Base-by-base conservation (phyloP, 2,888 invertebrate genomes). In the Syrphus vitripennis region DNA sequence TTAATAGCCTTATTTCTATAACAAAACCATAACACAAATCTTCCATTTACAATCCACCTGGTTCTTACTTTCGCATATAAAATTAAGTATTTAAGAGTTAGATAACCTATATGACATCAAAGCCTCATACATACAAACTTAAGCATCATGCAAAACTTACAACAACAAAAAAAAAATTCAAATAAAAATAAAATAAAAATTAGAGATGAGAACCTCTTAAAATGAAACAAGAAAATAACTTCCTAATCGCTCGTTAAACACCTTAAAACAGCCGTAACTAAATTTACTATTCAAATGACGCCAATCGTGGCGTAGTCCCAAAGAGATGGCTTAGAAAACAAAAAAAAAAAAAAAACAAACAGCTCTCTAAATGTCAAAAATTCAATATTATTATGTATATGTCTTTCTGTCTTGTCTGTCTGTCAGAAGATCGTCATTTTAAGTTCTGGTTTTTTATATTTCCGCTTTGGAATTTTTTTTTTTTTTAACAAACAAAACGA, bases 331-430 rank as follows among this genome's bases (percentile, higher is more conserved):
- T 31, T 45, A 21, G 3, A 42, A 29, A 42, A 59, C 31, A 63
- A 34, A 16, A 16, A 55, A 29, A 1, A 1, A 55, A 1, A 57
- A 31, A 57, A 57, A 55, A 16, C 42, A n/a, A 40, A 37, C 53
- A 55, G 42, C 61, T 53, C 53, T 75, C 40, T 45, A 75, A 81
- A 75, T 70, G 75, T 75, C 80, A 80, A 74, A 75, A 75, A 63
- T n/a, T 69, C 2, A 57, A 67, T 69, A 61, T 69, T 75, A 69
- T 53, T 34, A 59, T 26, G 34, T 31, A 4, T 31, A 31, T 0
- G 9, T 5, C 5, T 31, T 7, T 31, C 6, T 9, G 31, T 9
- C 34, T 9, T 34, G 34, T 34, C 10, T 34, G 53, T 53, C 61
- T 63, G 69, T 70, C 75, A 69, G 61, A 55, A 67, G 53, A 34